Conservation (phyloP, 2,888 invertebrate species). For the Carabus problematicus region DNA sequence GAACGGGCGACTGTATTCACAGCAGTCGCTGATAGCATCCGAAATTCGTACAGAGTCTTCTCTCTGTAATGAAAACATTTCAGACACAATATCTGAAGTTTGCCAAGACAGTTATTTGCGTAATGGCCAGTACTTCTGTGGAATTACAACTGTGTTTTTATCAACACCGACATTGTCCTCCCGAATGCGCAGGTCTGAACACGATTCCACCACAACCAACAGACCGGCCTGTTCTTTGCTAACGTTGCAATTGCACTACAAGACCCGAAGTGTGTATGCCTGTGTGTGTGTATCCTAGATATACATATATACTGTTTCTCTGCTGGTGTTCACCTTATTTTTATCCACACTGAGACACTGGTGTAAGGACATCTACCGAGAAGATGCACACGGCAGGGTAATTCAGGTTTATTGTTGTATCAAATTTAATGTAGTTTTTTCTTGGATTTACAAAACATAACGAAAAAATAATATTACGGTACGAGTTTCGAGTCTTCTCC, state of each 20-base stretch:
- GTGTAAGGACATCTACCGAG: too few species aligned
- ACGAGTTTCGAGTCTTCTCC: too few species aligned
- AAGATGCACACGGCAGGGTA: too few species aligned
- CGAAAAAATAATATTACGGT: too few species aligned
- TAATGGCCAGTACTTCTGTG: conserved; percentile 37
- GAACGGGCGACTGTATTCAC: neutral
- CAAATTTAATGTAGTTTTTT: too few species aligned
- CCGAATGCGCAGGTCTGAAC: neutral
- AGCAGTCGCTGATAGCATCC: conserved; percentile 13
- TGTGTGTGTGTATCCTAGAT: neutral
- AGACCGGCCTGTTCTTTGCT: neutral
- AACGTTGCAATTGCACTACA: too few species aligned
- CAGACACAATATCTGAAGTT: conserved; percentile 38
- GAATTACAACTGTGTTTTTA: conserved; percentile 41
- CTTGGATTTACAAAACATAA: too few species aligned
- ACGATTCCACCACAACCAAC: neutral
- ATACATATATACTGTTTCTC: neutral
- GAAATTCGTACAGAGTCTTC: conserved; percentile 36
- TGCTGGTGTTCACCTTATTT: too few species aligned
- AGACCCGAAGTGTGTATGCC: neutral
- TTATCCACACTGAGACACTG: too few species aligned
- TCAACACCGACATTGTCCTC: neutral
- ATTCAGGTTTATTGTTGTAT: too few species aligned
- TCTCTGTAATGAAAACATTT: conserved; percentile 42
- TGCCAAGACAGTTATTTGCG: conserved; percentile 43